Evolutionary conservation across 2,888 invertebrate species (phyloP), one percentile per base, ranked within the genome.

Genomic region (Hecatera dysodea): DNA sequence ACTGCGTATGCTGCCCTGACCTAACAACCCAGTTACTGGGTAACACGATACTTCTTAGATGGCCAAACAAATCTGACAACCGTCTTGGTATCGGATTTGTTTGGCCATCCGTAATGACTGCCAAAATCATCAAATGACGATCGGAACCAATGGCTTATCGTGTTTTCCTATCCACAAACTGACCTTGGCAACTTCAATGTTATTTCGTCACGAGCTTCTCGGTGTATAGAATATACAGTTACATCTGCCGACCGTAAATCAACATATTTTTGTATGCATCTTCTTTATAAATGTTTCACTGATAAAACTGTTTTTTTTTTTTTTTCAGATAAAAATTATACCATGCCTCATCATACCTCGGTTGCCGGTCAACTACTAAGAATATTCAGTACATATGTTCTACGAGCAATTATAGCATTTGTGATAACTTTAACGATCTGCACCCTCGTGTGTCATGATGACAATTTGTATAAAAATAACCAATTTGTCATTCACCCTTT

Each of bases 311-410:
- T 52, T 42, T 22, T 22, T 7, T 11, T 0, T 48, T 22, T 22
- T 29, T 33, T 55, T 55, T 55, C 59, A 69, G 69, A 29, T 24
- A 48, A 27, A 19, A 11, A 17, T 2, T 3, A 12, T 39, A 15
- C n/a, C 70, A 69, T 69, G 70, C 17, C 22, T 36, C 7, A 0
- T n/a, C n/a, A n/a, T n/a, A n/a, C n/a, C 29, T n/a, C 33, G 36
- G 15, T 5, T 33, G 1, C 29, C 7, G 44, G 44, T 19, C 53
- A 29, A 39, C 12, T 65, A 33, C 2, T 0, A 1, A 19, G 2
- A 15, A 8, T 22, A 8, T 12, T n/a, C 15, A 2, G 0, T 27
- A 46, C 24, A 19, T 24, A 29, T 19, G 0, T 39, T 48, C n/a
- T n/a, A 24, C 36, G 24, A 69, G 29, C 22, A 24, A 17, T 59